A percentile compares a stretch with the other conserved stretches of the same genome.
phyloP scores from a whole-genome alignment of 92 coral and sea anemone species.

The Hydrozoanthus gracilis region DNA sequence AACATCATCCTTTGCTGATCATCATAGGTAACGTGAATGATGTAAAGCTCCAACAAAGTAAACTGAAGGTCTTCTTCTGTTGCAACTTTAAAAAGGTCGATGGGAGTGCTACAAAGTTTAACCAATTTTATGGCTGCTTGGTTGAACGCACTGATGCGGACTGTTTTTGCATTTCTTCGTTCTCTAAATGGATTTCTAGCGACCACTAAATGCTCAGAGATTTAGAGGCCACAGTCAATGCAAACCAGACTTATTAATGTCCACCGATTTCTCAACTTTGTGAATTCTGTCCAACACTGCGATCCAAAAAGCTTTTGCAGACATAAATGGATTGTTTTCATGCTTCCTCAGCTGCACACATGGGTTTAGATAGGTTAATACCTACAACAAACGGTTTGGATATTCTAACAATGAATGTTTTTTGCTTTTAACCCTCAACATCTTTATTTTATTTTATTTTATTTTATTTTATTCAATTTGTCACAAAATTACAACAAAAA shows the following conservation, averaged over 20 bases:
- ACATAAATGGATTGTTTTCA: not conserved
- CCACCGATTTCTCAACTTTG: not conserved
- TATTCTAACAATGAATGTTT: too few species aligned
- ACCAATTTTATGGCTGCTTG: conserved; percentile 3
- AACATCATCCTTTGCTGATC: not conserved
- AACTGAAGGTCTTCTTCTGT: conserved; percentile 2
- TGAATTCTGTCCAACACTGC: not conserved
- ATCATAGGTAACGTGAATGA: not conserved
- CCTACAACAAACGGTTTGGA: too few species aligned
- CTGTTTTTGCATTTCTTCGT: not conserved
- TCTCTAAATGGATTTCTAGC: not conserved
- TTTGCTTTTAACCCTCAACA: too few species aligned
- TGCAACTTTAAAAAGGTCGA: not conserved
- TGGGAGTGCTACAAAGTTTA: not conserved
- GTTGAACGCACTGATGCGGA: not conserved
- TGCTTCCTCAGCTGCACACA: not conserved
- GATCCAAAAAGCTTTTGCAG: not conserved
- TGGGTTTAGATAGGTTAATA: not conserved
- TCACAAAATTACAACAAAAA: too few species aligned
- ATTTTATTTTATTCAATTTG: too few species aligned
- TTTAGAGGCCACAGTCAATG: not conserved
- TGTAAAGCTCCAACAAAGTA: not conserved
- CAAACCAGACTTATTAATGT: not conserved
- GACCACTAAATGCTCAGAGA: not conserved
- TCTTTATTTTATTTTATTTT: too few species aligned